phyloP scores from a whole-genome alignment of 2,797 vertebrate species.

The Staurois parvus region DNA sequence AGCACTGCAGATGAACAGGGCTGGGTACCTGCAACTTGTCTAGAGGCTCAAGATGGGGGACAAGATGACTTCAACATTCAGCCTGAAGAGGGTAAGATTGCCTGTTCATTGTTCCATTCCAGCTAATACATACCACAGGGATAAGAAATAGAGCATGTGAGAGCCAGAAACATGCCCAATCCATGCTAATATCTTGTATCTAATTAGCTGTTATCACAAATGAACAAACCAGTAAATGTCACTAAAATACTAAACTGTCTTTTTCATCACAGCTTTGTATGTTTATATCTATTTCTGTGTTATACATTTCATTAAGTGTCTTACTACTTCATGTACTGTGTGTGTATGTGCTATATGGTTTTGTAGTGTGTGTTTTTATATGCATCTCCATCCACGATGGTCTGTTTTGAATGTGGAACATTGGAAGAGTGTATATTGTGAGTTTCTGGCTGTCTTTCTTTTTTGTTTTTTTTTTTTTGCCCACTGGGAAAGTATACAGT shows the following conservation, averaged over 20 bases:
- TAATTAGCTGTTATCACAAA: neutral
- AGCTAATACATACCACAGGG: neutral
- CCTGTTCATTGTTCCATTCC: neutral
- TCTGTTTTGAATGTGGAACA: neutral
- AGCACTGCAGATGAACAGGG: conserved; percentile 94
- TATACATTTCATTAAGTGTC: conserved; percentile 13
- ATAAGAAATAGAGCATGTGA: conserved; percentile 1
- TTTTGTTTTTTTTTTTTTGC: no score
- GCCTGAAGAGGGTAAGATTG: conserved; percentile 89
- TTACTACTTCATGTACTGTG: conserved; percentile 13
- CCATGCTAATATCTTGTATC: neutral
- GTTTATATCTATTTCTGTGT: conserved; percentile 25
- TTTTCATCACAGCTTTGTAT: conserved; percentile 34
- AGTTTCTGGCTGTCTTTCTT: no score
- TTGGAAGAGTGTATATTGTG: neutral
- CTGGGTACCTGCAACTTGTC: conserved; percentile 97
- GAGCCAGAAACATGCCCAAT: neutral
- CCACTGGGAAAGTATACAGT: no score
- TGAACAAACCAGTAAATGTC: neutral
- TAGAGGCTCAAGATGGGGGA: conserved; percentile 94
- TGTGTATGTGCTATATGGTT: neutral
- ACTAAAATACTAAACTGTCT: conserved; percentile 22
- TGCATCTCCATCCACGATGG: no score
- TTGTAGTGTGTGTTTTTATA: neutral
- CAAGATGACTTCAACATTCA: conserved; percentile 91